phyloP scores from a whole-genome alignment of 1,140 invertebrate genomes.

The Pseudobourletiella spinata region DNA sequence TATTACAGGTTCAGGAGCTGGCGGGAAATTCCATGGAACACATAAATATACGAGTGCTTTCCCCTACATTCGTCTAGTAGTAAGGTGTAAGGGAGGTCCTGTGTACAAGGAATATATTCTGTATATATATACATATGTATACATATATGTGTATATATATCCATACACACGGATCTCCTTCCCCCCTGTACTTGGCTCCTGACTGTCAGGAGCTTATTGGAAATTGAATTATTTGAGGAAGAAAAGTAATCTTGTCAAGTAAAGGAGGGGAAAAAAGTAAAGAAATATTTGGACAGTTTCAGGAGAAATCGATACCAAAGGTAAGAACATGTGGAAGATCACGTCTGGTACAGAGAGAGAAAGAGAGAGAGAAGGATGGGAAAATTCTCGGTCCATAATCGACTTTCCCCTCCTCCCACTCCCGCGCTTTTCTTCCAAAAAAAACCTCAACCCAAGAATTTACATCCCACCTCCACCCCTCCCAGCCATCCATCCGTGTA shows the following conservation, averaged over 20 bases:
- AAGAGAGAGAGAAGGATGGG: not conserved
- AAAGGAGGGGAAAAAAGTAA: not conserved
- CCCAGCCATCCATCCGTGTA: too few relatives aligned
- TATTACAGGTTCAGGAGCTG: too few relatives aligned
- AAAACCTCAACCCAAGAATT: not conserved
- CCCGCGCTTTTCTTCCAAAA: not conserved
- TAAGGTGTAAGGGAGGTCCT: too few relatives aligned
- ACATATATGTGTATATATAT: too few relatives aligned
- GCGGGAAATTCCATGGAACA: too few relatives aligned
- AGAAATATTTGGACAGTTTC: conserved; percentile 1
- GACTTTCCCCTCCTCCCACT: not conserved
- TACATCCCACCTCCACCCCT: too few relatives aligned
- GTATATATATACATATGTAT: too few relatives aligned
- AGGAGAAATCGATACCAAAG: conserved; percentile 2
- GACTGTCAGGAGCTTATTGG: conserved; percentile 6
- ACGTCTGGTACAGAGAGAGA: too few relatives aligned
- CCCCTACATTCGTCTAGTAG: too few relatives aligned
- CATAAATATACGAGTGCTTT: too few relatives aligned
- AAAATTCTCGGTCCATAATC: not conserved
- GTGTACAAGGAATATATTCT: too few relatives aligned
- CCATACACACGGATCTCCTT: too few relatives aligned
- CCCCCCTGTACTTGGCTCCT: not conserved
- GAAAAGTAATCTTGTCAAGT: conserved; percentile 7
- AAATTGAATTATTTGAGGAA: conserved; percentile 8
- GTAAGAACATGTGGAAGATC: not conserved